A percentile compares a stretch with the other conserved stretches of the same genome.
Evolutionary conservation across 2,113 vertebrate species (phyloP).

Genomic region (Osmerus eperlanus): DNA sequence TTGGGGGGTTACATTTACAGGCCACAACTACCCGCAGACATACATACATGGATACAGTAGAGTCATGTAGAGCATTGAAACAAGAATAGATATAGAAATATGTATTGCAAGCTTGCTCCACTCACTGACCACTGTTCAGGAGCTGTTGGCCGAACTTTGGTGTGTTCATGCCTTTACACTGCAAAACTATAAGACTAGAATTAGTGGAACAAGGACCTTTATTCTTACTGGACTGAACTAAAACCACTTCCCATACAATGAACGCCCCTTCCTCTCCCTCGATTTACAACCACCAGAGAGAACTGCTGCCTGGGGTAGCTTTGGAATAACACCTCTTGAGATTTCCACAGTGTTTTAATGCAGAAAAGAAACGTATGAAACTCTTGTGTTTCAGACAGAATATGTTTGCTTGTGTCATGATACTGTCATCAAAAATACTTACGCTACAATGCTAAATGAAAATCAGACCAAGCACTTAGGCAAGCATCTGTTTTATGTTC

Average conservation of each 20-base stretch:
- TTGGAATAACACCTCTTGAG: not conserved
- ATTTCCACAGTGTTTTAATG: not conserved
- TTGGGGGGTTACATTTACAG: conserved; percentile 4
- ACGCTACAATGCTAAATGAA: no score
- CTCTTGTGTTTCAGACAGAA: not conserved
- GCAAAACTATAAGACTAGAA: no score
- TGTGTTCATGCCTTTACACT: conserved; percentile 7
- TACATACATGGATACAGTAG: not conserved
- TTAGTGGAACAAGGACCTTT: no score
- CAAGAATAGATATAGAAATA: no score
- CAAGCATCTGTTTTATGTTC: not conserved
- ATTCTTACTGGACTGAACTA: not conserved
- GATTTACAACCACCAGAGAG: not conserved
- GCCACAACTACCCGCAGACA: not conserved
- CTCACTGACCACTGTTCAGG: no score
- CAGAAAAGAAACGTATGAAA: not conserved
- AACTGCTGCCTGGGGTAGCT: not conserved
- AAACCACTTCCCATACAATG: not conserved
- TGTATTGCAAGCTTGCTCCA: no score
- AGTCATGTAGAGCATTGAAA: no score
- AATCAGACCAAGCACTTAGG: not conserved
- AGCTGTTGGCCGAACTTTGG: not conserved
- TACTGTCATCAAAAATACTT: no score
- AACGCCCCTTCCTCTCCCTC: not conserved
- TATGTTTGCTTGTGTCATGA: not conserved